Evolutionary conservation across 2,113 vertebrate species (phyloP).

Genomic region (Antigone vipio): DNA sequence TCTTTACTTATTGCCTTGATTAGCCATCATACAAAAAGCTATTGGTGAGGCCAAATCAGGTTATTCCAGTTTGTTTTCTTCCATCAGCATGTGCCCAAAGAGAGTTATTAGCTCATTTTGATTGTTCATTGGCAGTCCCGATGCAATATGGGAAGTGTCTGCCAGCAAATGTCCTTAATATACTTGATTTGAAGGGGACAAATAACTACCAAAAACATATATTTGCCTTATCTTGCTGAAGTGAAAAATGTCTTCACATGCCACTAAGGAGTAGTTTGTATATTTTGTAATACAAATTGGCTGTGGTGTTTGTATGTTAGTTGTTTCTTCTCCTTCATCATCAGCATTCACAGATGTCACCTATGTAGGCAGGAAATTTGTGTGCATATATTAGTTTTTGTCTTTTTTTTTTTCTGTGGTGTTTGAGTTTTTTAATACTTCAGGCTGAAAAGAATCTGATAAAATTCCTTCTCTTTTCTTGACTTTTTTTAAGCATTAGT

Average conservation of each 20-base stretch:
- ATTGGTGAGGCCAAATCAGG: constrained; percentile 23
- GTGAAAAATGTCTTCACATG: not conserved
- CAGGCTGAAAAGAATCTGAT: not conserved
- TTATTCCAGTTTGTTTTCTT: constrained; percentile 29
- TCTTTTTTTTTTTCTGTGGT: not conserved
- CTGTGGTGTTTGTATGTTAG: not conserved
- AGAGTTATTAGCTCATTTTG: constrained; percentile 62
- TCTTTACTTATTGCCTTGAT: constrained; percentile 35
- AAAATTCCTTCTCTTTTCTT: not conserved
- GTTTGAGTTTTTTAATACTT: not conserved
- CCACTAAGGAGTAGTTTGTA: not conserved
- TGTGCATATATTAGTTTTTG: not conserved
- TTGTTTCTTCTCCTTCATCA: not conserved
- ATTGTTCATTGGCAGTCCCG: constrained; percentile 10
- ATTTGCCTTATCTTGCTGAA: not conserved
- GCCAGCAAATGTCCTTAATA: constrained; percentile 18
- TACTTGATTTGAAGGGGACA: not conserved
- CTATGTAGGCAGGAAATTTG: not conserved
- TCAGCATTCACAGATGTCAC: not conserved
- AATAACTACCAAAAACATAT: not conserved
- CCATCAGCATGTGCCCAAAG: constrained; percentile 37
- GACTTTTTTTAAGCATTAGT: not conserved
- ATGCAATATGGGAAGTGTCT: constrained; percentile 5
- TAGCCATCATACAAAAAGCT: constrained; percentile 23
- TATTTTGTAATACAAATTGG: not conserved